phyloP scores from a whole-genome alignment of 2,113 vertebrate species.

The Diadophis punctatus region DNA sequence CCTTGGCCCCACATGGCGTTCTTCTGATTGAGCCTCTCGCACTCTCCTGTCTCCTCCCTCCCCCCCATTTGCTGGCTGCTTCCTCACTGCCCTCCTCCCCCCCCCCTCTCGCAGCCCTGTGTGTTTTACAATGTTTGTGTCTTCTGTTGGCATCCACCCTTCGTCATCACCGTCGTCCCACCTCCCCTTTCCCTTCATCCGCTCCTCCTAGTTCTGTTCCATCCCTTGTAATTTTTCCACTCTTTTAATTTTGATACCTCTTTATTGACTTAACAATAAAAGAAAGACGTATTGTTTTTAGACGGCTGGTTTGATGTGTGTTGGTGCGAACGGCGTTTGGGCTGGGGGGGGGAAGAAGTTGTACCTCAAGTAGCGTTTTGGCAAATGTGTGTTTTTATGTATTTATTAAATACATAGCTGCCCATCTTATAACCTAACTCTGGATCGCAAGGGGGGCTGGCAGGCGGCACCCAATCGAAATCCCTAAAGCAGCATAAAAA shows the following conservation, averaged over 20 bases:
- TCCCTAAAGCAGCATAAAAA: not conserved
- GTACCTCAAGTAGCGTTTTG: not conserved
- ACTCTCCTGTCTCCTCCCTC: not conserved
- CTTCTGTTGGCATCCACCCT: constrained; percentile 38
- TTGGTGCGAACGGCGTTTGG: not conserved
- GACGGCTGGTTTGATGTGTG: constrained; percentile 35
- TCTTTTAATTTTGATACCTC: constrained; percentile 72
- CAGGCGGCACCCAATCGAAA: not conserved
- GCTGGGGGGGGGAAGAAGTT: not conserved
- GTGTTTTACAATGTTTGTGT: constrained; percentile 57
- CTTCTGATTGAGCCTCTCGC: constrained; percentile 54
- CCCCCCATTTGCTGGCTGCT: constrained; percentile 39
- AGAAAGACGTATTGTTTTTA: constrained; percentile 71
- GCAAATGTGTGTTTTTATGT: not conserved
- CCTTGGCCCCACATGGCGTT: constrained; percentile 39
- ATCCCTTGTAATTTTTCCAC: constrained; percentile 57
- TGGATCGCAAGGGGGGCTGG: no score
- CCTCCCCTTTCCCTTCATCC: not conserved
- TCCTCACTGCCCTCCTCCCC: not conserved
- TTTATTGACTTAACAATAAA: constrained; percentile 69
- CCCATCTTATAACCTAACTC: no score
- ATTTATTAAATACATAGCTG: not conserved
- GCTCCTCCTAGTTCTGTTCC: constrained; percentile 53
- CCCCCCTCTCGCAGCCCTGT: not conserved
- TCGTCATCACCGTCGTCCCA: not conserved